Evolutionary conservation across 2,797 vertebrate species (phyloP).

Genomic region (Coluber constrictor): DNA sequence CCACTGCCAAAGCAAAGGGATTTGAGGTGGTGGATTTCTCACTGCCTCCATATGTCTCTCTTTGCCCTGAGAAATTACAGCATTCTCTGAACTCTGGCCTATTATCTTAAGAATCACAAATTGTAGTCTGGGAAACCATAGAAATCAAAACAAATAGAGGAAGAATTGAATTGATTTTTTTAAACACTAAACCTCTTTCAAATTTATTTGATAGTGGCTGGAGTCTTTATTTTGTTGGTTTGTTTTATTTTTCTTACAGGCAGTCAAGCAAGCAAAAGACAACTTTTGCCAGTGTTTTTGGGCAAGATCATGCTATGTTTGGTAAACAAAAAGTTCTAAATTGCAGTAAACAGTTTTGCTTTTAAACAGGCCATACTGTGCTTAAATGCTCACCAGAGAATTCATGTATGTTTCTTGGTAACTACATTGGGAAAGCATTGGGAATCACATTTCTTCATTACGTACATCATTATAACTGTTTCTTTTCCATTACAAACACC

Average conservation of each 20-base stretch:
- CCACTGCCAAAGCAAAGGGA: not conserved
- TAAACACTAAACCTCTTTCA: not conserved
- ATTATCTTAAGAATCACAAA: not conserved
- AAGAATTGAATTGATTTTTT: not conserved
- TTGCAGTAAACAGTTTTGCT: constrained; percentile 5
- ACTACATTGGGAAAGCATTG: not conserved
- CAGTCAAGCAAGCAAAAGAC: constrained; percentile 10
- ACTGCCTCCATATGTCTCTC: not conserved
- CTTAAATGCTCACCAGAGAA: constrained; percentile 2
- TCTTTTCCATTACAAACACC: not conserved
- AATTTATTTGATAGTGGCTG: not conserved
- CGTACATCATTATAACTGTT: not conserved
- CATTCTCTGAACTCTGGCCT: not conserved
- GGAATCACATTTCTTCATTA: not conserved
- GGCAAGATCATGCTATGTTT: not conserved
- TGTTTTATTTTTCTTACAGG: not conserved
- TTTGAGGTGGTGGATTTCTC: not conserved
- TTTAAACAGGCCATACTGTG: not conserved
- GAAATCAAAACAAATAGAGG: not conserved
- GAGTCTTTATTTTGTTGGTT: not conserved
- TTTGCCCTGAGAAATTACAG: not conserved
- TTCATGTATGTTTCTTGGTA: not conserved
- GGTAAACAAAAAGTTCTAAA: not conserved
- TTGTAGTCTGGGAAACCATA: not conserved
- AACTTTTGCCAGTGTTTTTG: constrained; percentile 8